Percentiles rank a stretch among this genome's conserved stretches.
Evolutionary conservation across 2,888 invertebrate species (phyloP).

Genomic region (Silvanus unidentatus): DNA sequence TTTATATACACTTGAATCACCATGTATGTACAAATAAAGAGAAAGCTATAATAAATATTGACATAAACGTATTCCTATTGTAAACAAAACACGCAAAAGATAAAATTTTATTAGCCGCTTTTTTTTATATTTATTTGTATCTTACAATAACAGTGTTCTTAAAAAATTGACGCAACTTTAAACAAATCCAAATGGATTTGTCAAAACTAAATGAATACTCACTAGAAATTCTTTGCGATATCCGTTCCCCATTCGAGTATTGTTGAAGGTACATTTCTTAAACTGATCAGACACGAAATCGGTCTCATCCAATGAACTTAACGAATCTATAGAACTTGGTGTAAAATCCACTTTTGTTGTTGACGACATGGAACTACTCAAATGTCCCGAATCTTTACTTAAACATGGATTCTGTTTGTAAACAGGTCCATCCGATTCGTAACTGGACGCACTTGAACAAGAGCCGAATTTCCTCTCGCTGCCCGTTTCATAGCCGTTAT

Average conservation of each 20-base stretch:
- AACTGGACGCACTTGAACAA: slow-evolving; percentile 44
- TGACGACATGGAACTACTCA: slow-evolving; percentile 37
- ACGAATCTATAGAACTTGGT: slow-evolving; percentile 43
- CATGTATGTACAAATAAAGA: too few relatives aligned
- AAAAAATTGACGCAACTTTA: too few relatives aligned
- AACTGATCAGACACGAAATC: slow-evolving; percentile 42
- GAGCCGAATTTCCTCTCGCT: slow-evolving; percentile 41
- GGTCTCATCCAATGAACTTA: slow-evolving; percentile 45
- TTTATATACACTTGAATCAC: too few relatives aligned
- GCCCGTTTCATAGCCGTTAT: slow-evolving; percentile 41
- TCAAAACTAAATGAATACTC: too few relatives aligned
- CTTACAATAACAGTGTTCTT: too few relatives aligned
- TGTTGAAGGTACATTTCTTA: slow-evolving; percentile 33
- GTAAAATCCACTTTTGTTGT: slow-evolving; percentile 42
- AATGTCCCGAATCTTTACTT: slow-evolving; percentile 45
- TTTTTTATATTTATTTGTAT: too few relatives aligned
- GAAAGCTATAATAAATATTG: too few relatives aligned
- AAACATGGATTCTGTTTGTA: slow-evolving; percentile 25
- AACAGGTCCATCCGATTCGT: slow-evolving; percentile 38
- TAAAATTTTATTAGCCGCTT: too few relatives aligned
- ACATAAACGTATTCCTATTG: too few relatives aligned
- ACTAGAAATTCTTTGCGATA: slow-evolving; percentile 22
- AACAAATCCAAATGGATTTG: too few relatives aligned
- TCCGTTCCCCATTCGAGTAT: slow-evolving; percentile 15
- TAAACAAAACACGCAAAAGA: too few relatives aligned